Conservation (phyloP, 2,888 invertebrate genomes). For the Synergus laeviventris region DNA sequence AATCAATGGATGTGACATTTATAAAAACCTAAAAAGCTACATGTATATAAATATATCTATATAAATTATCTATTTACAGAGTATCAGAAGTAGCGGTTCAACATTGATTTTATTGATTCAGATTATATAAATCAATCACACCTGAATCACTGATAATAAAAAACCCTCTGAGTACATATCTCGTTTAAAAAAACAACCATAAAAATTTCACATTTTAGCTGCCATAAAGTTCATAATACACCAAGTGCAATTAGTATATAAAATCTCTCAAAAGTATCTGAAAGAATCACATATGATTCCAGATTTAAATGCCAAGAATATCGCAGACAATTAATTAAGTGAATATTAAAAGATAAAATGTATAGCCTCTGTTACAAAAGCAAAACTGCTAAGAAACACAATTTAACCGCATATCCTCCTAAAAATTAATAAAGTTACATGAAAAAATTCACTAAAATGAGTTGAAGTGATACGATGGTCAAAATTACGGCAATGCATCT, state of each 20-base stretch:
- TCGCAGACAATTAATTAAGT: background rate
- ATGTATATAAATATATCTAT: conserved; percentile 47
- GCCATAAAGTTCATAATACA: conserved; percentile 9
- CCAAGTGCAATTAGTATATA: background rate
- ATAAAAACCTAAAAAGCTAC: conserved; percentile 37
- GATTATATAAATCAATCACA: conserved; percentile 19
- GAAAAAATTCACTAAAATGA: background rate
- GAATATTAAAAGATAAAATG: conserved; percentile 23
- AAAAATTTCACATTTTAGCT: background rate
- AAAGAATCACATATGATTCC: background rate
- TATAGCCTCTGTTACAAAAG: conserved; percentile 25
- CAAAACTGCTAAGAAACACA: background rate
- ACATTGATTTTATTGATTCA: conserved; percentile 6
- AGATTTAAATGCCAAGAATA: background rate
- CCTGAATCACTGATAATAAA: background rate
- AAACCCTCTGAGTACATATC: conserved; percentile 10
- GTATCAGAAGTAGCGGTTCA: conserved; percentile 52
- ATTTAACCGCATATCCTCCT: background rate
- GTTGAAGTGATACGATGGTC: background rate
- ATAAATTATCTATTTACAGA: conserved; percentile 57
- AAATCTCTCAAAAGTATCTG: conserved; percentile 2
- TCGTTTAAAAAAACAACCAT: background rate
- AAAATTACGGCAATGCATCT: background rate
- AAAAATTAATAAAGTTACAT: background rate
- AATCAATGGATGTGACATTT: conserved; percentile 9